These are phyloP conservation scores for Drosophila acutilabella DNA, from an alignment of 2,888 invertebrate genomes.

Conservation along the genomic window DNA sequence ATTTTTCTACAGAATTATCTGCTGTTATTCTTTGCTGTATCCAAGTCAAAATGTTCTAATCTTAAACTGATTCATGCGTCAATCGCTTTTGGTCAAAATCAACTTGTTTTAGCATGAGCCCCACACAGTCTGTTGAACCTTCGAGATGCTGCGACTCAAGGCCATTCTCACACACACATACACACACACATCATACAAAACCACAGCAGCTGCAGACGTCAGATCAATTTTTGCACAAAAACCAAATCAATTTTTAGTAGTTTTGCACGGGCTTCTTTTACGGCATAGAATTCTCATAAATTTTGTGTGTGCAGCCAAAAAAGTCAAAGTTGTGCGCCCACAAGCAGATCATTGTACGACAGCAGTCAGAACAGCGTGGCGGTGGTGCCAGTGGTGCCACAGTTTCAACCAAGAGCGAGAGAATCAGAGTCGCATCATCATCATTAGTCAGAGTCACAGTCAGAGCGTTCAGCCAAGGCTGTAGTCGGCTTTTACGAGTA, in stretches of 20 bases:
- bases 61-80: conserved; percentile 51
- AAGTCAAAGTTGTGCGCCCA: conserved; percentile 62
- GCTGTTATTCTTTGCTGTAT: conserved; percentile 2
- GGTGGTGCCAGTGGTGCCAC: conserved; percentile 30
- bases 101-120: conserved; percentile 53
- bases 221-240: conserved; percentile 65
- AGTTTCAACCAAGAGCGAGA: conserved; percentile 36
- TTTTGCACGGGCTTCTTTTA: conserved; percentile 53
- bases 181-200: conserved; percentile 46
- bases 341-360: conserved; percentile 37
- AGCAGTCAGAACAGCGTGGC: conserved; percentile 10
- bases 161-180: conserved; percentile 63
- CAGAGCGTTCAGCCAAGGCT: conserved; percentile 32
- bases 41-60: conserved; percentile 28
- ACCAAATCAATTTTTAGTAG: conserved; percentile 56
- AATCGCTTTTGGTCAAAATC: conserved; percentile 38
- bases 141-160: conserved; percentile 55
- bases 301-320: conserved; percentile 54
- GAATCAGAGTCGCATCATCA: conserved; percentile 48
- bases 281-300: conserved; percentile 55
- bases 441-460: conserved; percentile 49
- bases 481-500: conserved; percentile 44
- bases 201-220: conserved; percentile 64
- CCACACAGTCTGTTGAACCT: conserved; percentile 74
- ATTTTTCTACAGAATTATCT: not conserved